Base-by-base conservation (phyloP, 2,113 vertebrate genomes). In the Muscicapa adusta region DNA sequence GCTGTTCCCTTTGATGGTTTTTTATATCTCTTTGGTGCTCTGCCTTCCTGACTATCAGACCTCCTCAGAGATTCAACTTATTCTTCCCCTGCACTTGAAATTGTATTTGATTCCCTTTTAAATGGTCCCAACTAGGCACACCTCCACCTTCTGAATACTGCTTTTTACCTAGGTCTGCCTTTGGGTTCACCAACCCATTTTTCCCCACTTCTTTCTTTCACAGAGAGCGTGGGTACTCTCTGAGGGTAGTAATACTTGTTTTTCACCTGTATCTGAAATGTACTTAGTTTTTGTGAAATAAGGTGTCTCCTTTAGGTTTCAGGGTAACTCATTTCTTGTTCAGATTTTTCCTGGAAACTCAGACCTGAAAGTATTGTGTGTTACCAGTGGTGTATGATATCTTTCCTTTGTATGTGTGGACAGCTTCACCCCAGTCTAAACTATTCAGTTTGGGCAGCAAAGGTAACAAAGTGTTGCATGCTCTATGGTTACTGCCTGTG, bases 221-320 rank as follows among this genome's bases (percentile, higher is more conserved):
- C 0, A 0, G 51, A 77, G 23, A 58, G 4, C 2, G 0, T 47
- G 34, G 11, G 8, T 56, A 25, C 14, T 43, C 40, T 72, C 31
- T 9, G 14, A 83, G 63, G 9, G 11, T 60, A 20, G 20, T 17
- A 60, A 34, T 22, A 47, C 28, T 36, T 72, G 48, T 22, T 85
- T 95, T 91, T n/a, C 3, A 28, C n/a, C 84, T 45, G 3, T 81
- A 48, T 57, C 12, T 60, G 67, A 89, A 85, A 71, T 18, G 5
- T 10, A 15, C 24, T 42, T 91, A 0, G 8, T 91, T 92, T 81
- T 56, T 19, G 31, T 89, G 36, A 63, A 81, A 75, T 62, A 81
- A 89, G 19, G 20, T 40, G 4, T 66, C 72, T 80, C 4, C 43
- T 94, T 73, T 81, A 31, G 15, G 38, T 61, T 95, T 78, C 28